These are phyloP conservation scores for Lagria hirta DNA, from an alignment of 2,888 invertebrate species.

Conservation along the genomic window DNA sequence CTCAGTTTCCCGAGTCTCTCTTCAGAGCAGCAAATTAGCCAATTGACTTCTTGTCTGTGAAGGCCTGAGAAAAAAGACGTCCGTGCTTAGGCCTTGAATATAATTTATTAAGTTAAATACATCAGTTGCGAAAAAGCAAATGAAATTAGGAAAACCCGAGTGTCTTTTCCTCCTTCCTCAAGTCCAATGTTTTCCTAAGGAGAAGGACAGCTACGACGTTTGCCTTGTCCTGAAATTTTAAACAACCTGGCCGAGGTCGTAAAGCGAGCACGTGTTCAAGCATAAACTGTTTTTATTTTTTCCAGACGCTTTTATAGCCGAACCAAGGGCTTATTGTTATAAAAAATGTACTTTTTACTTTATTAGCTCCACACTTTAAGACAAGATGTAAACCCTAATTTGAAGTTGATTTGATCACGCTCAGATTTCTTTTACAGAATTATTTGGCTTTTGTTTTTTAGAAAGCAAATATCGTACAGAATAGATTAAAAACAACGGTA, in stretches of 20 bases:
- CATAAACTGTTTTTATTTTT: slow-evolving; percentile 47
- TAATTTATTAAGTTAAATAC: slow-evolving; percentile 26
- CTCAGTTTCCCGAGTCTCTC: no score
- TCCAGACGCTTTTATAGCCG: slow-evolving; percentile 36
- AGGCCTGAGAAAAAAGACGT: no score
- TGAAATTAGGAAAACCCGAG: slow-evolving; percentile 26
- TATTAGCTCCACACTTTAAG: slow-evolving; percentile 30
- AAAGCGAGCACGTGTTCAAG: slow-evolving; percentile 44
- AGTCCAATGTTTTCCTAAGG: slow-evolving; percentile 18
- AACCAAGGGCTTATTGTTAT: slow-evolving; percentile 33
- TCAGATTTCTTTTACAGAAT: slow-evolving; percentile 3
- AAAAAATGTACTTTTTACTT: slow-evolving; percentile 33
- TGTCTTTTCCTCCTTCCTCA: slow-evolving; percentile 21
- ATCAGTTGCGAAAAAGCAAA: slow-evolving; percentile 29
- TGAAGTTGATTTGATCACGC: slow-evolving; percentile 22
- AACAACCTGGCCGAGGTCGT: slow-evolving; percentile 41
- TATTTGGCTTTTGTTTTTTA: slow-evolving; percentile 11
- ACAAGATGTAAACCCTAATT: slow-evolving; percentile 20
- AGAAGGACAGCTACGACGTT: slow-evolving; percentile 32
- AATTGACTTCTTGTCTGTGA: no score
- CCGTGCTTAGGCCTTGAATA: no score
- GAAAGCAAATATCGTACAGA: no score
- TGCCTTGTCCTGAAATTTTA: slow-evolving; percentile 43
- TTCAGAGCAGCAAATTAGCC: no score
- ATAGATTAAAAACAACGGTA: no score